These are phyloP conservation scores for Notiomystis cincta DNA, from an alignment of 2,113 vertebrate species.

Conservation along the genomic window DNA sequence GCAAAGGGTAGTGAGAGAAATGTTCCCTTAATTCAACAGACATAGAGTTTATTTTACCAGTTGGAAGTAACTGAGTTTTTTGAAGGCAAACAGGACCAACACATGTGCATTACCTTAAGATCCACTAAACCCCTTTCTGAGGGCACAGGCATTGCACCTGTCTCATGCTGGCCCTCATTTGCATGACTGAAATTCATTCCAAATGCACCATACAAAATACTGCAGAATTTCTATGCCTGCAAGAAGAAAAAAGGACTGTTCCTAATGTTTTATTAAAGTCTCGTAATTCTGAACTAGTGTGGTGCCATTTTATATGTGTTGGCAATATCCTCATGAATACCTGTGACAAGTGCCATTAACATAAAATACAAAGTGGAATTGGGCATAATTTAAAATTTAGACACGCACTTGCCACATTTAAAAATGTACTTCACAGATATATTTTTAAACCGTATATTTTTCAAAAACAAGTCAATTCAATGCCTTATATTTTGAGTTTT, in stretches of 20 bases:
- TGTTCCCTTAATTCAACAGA: not conserved
- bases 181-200: not conserved
- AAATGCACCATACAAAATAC: slow-evolving; percentile 21
- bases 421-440: slow-evolving; percentile 65
- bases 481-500: slow-evolving; percentile 78
- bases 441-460: slow-evolving; percentile 67
- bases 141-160: not conserved
- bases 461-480: slow-evolving; percentile 69
- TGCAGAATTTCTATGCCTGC: not conserved
- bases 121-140: not conserved
- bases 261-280: slow-evolving; percentile 55
- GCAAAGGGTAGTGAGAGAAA: not conserved
- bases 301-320: slow-evolving; percentile 10
- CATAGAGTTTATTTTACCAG: not conserved
- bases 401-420: slow-evolving; percentile 62
- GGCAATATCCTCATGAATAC: slow-evolving; percentile 42
- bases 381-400: slow-evolving; percentile 70
- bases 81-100: not conserved
- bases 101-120: not conserved
- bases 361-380: slow-evolving; percentile 55
- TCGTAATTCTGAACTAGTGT: slow-evolving; percentile 13
- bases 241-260: not conserved
- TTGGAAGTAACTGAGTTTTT: not conserved
- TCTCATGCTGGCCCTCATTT: not conserved
- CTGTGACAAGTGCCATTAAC: slow-evolving; percentile 14